Evolutionary conservation across 2,113 vertebrate species (phyloP).

Genomic region (Barnardius zonarius): DNA sequence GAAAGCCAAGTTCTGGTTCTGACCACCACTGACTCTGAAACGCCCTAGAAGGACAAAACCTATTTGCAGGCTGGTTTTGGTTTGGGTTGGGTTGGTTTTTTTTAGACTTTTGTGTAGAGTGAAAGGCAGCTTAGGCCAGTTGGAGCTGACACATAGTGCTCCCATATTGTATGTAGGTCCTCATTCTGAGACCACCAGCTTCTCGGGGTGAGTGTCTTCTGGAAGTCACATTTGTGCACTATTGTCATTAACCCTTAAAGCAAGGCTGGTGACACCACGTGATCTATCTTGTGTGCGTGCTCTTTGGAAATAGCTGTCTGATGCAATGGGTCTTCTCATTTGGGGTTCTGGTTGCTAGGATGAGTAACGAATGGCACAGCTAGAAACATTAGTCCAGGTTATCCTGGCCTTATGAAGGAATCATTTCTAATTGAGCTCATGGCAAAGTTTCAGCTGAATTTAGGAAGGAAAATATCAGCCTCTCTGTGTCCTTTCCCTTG

Average conservation of each 20-base stretch:
- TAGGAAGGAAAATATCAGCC: neutral
- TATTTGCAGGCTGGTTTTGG: neutral
- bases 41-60: neutral
- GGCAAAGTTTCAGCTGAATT: neutral
- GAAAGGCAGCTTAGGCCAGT: neutral
- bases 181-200: neutral
- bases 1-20: neutral
- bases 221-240: neutral
- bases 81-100: neutral
- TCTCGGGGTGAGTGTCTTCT: neutral
- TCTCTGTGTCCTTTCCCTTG: neutral
- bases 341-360: neutral
- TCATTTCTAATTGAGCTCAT: neutral
- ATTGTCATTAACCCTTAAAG: neutral
- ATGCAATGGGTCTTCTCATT: neutral
- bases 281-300: neutral
- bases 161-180: neutral
- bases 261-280: neutral
- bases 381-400: neutral
- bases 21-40: neutral
- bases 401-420: neutral
- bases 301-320: neutral
- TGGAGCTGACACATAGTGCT: neutral
- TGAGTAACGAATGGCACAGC: neutral
- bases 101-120: neutral